Percentiles rank a stretch among this genome's conserved stretches.
Conservation (phyloP, 2,113 vertebrate genomes). For the Pterocles burchelli region DNA sequence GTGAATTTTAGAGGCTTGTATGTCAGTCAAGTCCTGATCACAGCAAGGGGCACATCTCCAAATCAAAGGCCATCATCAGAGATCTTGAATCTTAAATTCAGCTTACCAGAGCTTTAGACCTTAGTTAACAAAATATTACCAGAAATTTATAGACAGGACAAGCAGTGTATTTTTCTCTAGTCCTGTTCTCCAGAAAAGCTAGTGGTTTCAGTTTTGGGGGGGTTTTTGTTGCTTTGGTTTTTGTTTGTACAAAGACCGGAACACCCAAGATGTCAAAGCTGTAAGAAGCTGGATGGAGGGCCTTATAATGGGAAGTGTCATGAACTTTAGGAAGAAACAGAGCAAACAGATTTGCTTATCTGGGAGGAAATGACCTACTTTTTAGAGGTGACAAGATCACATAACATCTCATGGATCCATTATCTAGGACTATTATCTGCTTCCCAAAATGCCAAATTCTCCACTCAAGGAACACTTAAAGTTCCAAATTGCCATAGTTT, state of each 20-base stretch:
- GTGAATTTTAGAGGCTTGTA: background rate
- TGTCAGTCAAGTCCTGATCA: background rate
- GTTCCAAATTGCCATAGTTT: background rate
- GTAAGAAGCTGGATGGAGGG: background rate
- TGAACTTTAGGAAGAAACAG: background rate
- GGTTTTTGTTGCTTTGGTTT: accelerated
- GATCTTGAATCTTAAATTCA: background rate
- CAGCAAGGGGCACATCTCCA: background rate
- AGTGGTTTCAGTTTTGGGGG: accelerated
- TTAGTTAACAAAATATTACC: background rate
- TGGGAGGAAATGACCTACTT: background rate
- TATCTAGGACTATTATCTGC: background rate
- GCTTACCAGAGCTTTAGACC: background rate
- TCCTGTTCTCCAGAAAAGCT: background rate
- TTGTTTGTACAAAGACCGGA: background rate
- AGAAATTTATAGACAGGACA: background rate
- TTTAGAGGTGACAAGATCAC: background rate
- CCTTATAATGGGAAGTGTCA: background rate
- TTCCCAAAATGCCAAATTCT: background rate
- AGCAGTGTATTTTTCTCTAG: background rate
- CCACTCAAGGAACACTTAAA: constrained; percentile 7
- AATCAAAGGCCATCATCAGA: background rate
- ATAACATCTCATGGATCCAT: background rate
- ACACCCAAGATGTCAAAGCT: background rate
- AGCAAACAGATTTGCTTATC: background rate